A percentile compares a stretch with the other conserved stretches of the same genome.
phyloP scores from a whole-genome alignment of 2,113 vertebrate genomes.

The Myrmophylax atrothorax region DNA sequence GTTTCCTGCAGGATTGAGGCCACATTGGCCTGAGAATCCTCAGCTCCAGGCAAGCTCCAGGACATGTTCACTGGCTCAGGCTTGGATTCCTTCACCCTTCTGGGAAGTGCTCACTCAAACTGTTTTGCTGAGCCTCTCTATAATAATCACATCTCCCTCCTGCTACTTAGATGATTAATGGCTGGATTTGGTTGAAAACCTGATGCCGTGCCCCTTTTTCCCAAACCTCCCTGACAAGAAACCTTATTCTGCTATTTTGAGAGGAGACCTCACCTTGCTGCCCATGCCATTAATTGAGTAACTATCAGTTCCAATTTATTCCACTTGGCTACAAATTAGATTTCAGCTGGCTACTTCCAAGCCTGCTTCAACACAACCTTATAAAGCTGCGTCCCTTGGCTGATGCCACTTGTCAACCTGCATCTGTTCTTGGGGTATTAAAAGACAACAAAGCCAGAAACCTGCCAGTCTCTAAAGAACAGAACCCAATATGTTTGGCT shows the following conservation, averaged over 20 bases:
- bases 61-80: background rate
- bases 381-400: constrained; percentile 42
- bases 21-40: background rate
- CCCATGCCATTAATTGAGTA: constrained; percentile 58
- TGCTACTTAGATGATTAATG: constrained; percentile 7
- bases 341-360: constrained; percentile 53
- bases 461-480: background rate
- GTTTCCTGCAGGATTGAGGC: background rate
- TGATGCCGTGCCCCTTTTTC: background rate
- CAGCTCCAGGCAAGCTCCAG: background rate
- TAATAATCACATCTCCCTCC: background rate
- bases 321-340: constrained; percentile 67
- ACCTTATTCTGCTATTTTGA: constrained; percentile 32
- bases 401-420: constrained; percentile 48
- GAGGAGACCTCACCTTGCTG: constrained; percentile 29
- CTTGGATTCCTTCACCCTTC: background rate
- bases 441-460: constrained; percentile 41
- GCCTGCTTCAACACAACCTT: constrained; percentile 30
- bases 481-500: background rate
- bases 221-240: constrained; percentile 5
- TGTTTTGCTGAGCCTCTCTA: constrained; percentile 3
- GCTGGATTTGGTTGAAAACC: constrained; percentile 21
- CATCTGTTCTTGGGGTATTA: constrained; percentile 46
- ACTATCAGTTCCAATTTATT: constrained; percentile 61
- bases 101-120: background rate